Conservation (phyloP, 2,888 invertebrate genomes). For the Sinelater perroti region DNA sequence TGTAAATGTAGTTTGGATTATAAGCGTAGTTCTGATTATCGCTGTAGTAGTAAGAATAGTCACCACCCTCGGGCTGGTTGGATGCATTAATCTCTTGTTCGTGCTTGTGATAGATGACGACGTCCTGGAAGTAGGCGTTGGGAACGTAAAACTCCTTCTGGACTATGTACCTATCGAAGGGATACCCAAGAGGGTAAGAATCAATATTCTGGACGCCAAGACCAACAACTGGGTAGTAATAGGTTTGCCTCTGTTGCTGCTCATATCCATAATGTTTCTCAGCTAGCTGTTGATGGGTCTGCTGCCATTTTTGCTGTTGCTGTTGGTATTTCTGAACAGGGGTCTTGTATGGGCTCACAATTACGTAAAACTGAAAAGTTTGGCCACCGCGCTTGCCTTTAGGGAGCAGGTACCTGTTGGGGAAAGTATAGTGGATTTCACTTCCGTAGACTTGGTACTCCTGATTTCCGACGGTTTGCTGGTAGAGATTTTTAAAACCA, state of each 20-base stretch:
- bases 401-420: constrained; percentile 75
- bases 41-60: neutral
- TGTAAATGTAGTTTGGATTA: neutral
- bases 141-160: constrained; percentile 5
- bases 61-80: too few species aligned
- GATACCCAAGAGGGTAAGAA: constrained; percentile 74
- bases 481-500: constrained; percentile 70
- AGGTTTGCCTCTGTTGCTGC: constrained; percentile 24
- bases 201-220: constrained; percentile 57
- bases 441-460: constrained; percentile 51
- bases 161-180: constrained; percentile 70
- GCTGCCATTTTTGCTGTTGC: neutral
- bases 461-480: constrained; percentile 60
- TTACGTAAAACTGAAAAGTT: constrained; percentile 64
- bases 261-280: constrained; percentile 37
- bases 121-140: constrained; percentile 70
- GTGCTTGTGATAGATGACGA: constrained; percentile 68
- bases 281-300: neutral
- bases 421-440: constrained; percentile 73
- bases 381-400: constrained; percentile 73
- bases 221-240: constrained; percentile 44
- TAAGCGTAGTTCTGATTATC: neutral
- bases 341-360: constrained; percentile 59
- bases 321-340: neutral
- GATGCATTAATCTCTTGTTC: constrained; percentile 7